Evolutionary conservation across 2,888 invertebrate genomes (phyloP), one percentile per base, ranked within the genome.

Genomic region (Drosophila percnosoma): DNA sequence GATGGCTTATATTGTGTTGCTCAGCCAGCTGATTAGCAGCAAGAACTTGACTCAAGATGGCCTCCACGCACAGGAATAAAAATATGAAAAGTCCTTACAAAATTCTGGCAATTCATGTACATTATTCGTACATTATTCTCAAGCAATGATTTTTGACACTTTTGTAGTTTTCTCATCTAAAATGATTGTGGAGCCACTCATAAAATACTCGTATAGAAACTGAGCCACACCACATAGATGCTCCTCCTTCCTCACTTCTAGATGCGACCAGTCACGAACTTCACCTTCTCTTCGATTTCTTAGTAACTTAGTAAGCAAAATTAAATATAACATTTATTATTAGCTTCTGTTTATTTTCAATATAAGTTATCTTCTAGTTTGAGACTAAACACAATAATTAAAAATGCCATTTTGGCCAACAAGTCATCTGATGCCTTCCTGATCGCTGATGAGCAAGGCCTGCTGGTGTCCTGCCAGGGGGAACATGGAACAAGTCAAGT

Each of bases 1-100:
- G 71, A 67, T 62, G 76, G 80, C 77, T 59, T 61, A 77, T 76
- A 78, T 36, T 29, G 63, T 38, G 27, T n/a, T n/a, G 38, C 34
- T 18, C 27, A 13, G 55, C n/a, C 68, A 65, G 49, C 61, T 72
- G 78, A 80, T 73, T 78, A 78, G 77, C 76, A n/a, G 34, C 24
- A 53, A 13, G 15, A 31, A 6, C n/a, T 51, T 29, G 45, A 21
- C 13, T n/a, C 29, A 31, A 51, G 18, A 11, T 29, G 29, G 2
- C 5, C 18, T 18, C 7, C 13, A 18, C 4, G 15, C 2, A 10
- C 15, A 49, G 10, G 5, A 18, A 27, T 21, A 21, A 11, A 21
- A 40, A 11, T 11, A 21, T 21, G 40, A 11, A 5, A 24, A 8
- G 15, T 45, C 21, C 13, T 24, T 45, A n/a, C 10, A 40, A 40